phyloP scores from a whole-genome alignment of 2,113 vertebrate species.

The Petrocephalus microphthalmus region DNA sequence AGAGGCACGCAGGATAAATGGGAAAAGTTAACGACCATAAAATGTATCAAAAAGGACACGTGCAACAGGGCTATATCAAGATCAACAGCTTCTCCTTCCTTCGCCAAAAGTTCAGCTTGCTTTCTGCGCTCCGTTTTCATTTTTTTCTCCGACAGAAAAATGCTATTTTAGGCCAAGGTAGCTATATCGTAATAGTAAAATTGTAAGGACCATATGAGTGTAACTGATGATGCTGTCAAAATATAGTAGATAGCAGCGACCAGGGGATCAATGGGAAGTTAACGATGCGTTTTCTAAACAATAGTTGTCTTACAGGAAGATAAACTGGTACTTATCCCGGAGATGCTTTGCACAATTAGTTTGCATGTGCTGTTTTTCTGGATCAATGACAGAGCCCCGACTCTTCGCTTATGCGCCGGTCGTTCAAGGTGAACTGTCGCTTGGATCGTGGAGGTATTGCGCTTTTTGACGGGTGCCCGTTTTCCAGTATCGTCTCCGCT shows the following conservation, averaged over 20 bases:
- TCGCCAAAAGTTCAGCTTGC: neutral
- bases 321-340: neutral
- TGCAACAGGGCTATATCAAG: neutral
- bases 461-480: neutral
- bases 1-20: neutral
- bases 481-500: neutral
- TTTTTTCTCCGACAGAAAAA: neutral
- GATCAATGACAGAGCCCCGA: neutral
- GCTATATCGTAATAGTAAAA: neutral
- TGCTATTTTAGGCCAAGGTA: neutral
- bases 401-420: neutral
- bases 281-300: neutral
- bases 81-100: neutral
- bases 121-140: neutral
- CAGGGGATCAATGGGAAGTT: neutral
- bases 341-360: neutral
- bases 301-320: neutral
- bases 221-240: neutral
- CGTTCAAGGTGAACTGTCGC: neutral
- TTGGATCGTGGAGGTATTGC: neutral
- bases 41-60: neutral
- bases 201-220: neutral
- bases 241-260: neutral
- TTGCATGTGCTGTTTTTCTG: neutral
- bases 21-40: neutral